Evolutionary conservation across 2,113 vertebrate species (phyloP).

Genomic region (Mastomys natalensis): DNA sequence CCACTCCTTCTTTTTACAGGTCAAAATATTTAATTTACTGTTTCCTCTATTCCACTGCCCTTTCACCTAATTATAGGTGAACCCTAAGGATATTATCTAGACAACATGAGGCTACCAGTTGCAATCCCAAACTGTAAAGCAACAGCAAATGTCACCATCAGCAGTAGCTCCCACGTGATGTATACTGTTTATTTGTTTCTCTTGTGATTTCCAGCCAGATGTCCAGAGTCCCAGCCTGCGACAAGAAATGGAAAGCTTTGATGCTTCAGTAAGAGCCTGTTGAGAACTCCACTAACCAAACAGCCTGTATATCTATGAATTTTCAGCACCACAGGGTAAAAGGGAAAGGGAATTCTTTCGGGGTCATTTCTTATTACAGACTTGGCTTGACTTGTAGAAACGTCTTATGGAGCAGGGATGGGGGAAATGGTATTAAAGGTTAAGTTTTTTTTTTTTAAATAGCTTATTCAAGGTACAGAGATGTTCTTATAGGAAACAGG

Average conservation of each 20-base stretch:
- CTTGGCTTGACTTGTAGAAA: slow-evolving; percentile 38
- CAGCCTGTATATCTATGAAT: not conserved
- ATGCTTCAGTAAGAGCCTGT: not conserved
- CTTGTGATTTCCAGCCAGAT: not conserved
- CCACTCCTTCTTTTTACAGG: not conserved
- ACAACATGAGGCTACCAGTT: not conserved
- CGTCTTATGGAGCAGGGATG: not conserved
- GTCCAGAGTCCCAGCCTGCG: not conserved
- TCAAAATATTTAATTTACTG: not conserved
- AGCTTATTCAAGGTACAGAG: not conserved
- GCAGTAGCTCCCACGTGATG: not conserved
- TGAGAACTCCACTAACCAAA: not conserved
- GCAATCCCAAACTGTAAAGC: not conserved
- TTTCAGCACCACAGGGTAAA: slow-evolving; percentile 20
- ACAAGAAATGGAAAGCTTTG: not conserved
- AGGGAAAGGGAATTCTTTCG: slow-evolving; percentile 4
- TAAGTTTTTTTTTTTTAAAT: not conserved
- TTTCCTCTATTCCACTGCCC: not conserved
- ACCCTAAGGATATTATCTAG: not conserved
- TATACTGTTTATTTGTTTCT: not conserved
- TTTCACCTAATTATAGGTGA: not conserved
- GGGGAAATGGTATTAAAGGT: slow-evolving; percentile 31
- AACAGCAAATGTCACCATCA: not conserved
- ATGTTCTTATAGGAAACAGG: not conserved
- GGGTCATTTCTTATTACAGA: not conserved